Conservation (phyloP, 2,113 vertebrate genomes). For the Poeciliopsis prolifica region DNA sequence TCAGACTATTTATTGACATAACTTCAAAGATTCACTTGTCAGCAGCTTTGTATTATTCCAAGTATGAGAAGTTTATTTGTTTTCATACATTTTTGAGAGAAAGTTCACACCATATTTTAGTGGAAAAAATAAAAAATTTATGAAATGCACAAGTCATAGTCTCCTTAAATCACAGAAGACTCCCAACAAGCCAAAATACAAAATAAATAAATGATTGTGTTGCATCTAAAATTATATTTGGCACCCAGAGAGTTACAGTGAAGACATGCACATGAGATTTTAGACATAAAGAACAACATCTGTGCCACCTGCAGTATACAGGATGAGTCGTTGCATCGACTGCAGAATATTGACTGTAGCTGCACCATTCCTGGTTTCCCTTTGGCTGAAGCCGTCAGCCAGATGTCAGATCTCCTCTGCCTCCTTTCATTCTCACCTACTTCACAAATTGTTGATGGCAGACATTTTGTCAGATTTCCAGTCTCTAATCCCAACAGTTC, state of each 20-base stretch:
- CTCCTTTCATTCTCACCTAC: background rate
- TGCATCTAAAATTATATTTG: background rate
- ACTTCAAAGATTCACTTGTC: background rate
- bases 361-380: background rate
- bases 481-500: too few relatives aligned
- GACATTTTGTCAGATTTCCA: too few relatives aligned
- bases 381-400: background rate
- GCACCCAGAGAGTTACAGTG: background rate
- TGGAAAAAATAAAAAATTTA: background rate
- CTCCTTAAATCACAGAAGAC: background rate
- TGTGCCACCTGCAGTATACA: background rate
- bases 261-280: background rate
- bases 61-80: too few relatives aligned
- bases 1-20: slow-evolving; percentile 16
- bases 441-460: too few relatives aligned
- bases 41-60: slow-evolving; percentile 8
- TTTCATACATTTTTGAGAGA: too few relatives aligned
- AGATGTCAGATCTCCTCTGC: background rate
- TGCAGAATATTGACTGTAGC: background rate
- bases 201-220: background rate
- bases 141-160: background rate
- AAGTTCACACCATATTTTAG: background rate
- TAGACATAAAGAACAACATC: background rate
- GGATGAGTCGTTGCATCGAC: background rate
- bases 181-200: slow-evolving; percentile 5